phyloP scores from a whole-genome alignment of 2,888 invertebrate genomes.

The Volucella zonaria region DNA sequence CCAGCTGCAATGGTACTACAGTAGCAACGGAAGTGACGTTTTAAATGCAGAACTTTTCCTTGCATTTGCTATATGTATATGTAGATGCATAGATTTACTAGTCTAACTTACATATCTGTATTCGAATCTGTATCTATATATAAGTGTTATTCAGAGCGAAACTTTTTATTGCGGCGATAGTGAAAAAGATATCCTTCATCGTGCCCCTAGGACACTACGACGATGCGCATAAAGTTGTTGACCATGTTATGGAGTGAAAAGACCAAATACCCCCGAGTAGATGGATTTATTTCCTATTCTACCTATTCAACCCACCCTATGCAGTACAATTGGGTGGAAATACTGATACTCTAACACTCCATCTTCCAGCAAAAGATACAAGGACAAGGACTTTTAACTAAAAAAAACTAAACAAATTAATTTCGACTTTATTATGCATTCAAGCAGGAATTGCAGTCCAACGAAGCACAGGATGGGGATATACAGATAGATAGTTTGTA shows the following conservation, averaged over 20 bases:
- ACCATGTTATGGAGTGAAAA: conserved; percentile 35
- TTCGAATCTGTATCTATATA: background rate
- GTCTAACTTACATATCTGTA: background rate
- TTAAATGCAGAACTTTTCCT: conserved; percentile 37
- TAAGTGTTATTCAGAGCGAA: conserved; percentile 41
- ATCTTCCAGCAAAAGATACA: no score
- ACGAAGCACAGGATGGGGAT: background rate
- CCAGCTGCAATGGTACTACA: conserved; percentile 15
- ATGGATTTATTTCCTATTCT: conserved; percentile 43
- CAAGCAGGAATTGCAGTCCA: conserved; percentile 54
- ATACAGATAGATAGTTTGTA: conserved; percentile 29
- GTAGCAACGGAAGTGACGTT: conserved; percentile 63
- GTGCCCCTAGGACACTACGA: conserved; percentile 31
- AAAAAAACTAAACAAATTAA: conserved; percentile 56
- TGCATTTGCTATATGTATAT: conserved; percentile 42
- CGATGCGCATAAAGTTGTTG: conserved; percentile 67
- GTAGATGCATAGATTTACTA: conserved; percentile 30
- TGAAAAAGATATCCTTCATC: conserved; percentile 66
- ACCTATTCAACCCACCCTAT: conserved; percentile 1
- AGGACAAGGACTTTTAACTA: no score
- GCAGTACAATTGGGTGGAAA: background rate
- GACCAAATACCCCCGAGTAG: background rate
- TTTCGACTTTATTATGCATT: conserved; percentile 63
- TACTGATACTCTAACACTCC: background rate
- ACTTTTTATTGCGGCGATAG: conserved; percentile 69